Conservation (phyloP, 64 coral and sea anemone species). For the Anthopleura sola region DNA sequence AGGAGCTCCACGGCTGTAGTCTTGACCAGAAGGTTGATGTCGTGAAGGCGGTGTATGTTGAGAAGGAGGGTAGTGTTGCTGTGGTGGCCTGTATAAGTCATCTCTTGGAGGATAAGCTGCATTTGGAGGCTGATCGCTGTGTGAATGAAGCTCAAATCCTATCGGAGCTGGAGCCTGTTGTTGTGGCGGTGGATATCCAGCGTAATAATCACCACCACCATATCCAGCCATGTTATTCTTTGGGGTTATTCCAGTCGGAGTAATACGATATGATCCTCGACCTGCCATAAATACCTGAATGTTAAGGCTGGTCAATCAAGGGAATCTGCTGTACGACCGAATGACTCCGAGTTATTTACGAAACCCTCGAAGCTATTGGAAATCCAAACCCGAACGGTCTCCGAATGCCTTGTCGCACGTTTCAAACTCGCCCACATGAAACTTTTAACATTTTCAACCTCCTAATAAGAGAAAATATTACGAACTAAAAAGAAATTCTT, state of each 20-base stretch:
- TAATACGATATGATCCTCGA: constrained; percentile 6
- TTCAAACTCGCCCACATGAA: background rate
- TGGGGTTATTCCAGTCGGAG: background rate
- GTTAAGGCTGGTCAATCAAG: background rate
- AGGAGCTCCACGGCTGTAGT: constrained; percentile 21
- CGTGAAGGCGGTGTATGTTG: background rate
- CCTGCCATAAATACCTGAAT: background rate
- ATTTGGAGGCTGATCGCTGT: constrained; percentile 2
- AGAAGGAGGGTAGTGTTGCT: constrained; percentile 18
- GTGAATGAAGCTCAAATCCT: constrained; percentile 51
- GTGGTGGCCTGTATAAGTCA: constrained; percentile 13
- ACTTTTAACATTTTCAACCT: background rate
- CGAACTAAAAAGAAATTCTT: no score
- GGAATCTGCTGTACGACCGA: constrained; percentile 10
- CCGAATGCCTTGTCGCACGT: background rate
- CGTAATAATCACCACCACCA: background rate
- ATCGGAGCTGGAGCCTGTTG: constrained; percentile 25
- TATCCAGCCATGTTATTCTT: constrained; percentile 55
- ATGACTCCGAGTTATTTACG: constrained; percentile 5
- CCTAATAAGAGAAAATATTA: no score
- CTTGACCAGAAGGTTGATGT: background rate
- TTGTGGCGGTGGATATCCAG: constrained; percentile 27
- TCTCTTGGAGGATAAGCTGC: constrained; percentile 30
- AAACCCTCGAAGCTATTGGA: background rate
- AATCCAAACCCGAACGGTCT: background rate